Evolutionary conservation across 2,797 vertebrate species (phyloP).

Genomic region (Syndactyla subalaris): DNA sequence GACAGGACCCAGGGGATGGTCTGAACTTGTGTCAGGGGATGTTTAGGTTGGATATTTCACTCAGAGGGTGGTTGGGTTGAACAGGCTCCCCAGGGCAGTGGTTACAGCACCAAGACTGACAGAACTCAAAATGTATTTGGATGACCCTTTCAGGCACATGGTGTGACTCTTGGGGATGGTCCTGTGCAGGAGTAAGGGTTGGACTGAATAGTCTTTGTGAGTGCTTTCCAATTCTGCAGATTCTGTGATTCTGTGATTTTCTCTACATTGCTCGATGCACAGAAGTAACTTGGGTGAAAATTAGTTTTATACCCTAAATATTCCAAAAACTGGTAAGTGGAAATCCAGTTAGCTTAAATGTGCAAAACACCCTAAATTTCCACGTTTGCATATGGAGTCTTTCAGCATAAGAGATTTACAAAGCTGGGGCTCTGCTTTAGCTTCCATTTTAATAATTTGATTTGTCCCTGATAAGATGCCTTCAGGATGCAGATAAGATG

Average conservation of each 20-base stretch:
- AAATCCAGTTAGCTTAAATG: not conserved
- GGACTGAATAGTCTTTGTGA: not conserved
- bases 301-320: not conserved
- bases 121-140: not conserved
- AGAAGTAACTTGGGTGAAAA: not conserved
- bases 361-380: not conserved
- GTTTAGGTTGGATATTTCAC: not conserved
- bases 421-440: fast-evolving
- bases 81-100: not conserved
- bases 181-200: not conserved
- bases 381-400: fast-evolving
- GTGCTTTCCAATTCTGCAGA: not conserved
- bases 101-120: not conserved
- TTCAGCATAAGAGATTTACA: not conserved
- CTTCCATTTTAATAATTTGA: not conserved
- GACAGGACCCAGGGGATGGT: not conserved
- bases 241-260: not conserved
- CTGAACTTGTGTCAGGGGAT: not conserved
- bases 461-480: not conserved
- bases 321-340: fast-evolving
- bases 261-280: not conserved
- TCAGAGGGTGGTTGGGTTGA: not conserved
- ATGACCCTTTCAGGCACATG: too few species aligned
- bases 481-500: not conserved
- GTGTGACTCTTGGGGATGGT: not conserved